phyloP scores from a whole-genome alignment of 2,113 vertebrate genomes.

The Calcarius ornatus region DNA sequence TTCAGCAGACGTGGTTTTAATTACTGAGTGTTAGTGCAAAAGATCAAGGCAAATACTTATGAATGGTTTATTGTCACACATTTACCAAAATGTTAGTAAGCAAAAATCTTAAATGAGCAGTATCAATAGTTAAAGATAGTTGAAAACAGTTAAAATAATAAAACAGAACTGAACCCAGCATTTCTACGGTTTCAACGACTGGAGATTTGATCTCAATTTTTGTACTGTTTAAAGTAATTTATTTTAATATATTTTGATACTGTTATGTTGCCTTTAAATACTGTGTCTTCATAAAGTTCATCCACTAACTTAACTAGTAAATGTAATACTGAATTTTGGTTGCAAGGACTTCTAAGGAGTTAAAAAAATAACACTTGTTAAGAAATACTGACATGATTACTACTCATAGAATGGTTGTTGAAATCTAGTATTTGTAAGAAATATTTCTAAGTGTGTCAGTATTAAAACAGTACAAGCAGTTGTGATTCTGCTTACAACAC shows the following conservation, averaged over 20 bases:
- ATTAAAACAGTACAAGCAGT: not conserved
- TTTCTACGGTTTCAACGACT: slow-evolving; percentile 5
- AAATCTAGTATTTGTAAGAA: not conserved
- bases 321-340: not conserved
- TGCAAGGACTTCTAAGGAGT: not conserved
- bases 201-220: slow-evolving; percentile 20
- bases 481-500: not conserved
- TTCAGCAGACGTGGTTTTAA: slow-evolving; percentile 14
- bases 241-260: not conserved
- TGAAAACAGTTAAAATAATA: slow-evolving; percentile 5
- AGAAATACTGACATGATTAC: not conserved
- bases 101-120: slow-evolving; percentile 7
- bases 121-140: not conserved
- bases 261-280: not conserved
- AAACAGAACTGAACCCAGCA: slow-evolving; percentile 30
- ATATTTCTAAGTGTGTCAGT: not conserved
- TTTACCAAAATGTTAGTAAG: not conserved
- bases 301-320: not conserved
- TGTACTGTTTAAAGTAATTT: not conserved
- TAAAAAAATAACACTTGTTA: not conserved
- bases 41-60: slow-evolving; percentile 35
- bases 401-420: not conserved
- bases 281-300: not conserved
- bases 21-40: slow-evolving; percentile 37
- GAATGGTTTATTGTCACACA: slow-evolving; percentile 10